Base-by-base conservation (phyloP, 2,888 invertebrate species). In the Standfussiana lucernea region DNA sequence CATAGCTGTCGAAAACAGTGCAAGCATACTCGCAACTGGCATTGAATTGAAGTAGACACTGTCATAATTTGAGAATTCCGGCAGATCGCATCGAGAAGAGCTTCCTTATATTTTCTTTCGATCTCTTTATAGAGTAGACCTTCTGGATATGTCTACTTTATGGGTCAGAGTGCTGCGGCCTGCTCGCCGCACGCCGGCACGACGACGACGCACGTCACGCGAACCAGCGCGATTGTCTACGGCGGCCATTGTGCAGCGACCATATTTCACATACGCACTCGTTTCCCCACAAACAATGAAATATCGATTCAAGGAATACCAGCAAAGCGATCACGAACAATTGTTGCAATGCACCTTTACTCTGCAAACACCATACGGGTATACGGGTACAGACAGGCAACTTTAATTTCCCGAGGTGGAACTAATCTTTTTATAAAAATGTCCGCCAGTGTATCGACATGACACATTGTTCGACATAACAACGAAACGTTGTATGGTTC, bases 261-360 rank as follows among this genome's bases (percentile, higher is more conserved):
- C 72, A 73, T 82, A 81, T 47, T 56, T 75, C 82, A 73, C 70
- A 75, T 70, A 82, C 70, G 70, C 66, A 78, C 68, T 50, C 72
- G 37, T 75, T 74, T 77, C 71, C 35, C 61, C 66, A 84, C 76
- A 78, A 80, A 88, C 67, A 80, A 79, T 80, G 78, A 86, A 84
- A 86, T 82, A 83, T 81, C 73, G 80, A 83, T 83, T 86, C 79
- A 84, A 56, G 65, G 85, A 80, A 86, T 72, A 69, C 72, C 71
- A 74, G 64, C 65, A 75, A 73, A 77, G 47, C 66, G 66, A 79
- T 76, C 75, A 70, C 75, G 53, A 74, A 70, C 77, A 71, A 83
- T 81, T 75, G 69, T 81, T 75, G 50, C 62, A 61, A 65, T 71
- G 85, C 74, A 74, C 75, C 75, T 79, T 79, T 50, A 56, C 10